phyloP scores from a whole-genome alignment of 2,113 vertebrate species.

The Alethe diademata region DNA sequence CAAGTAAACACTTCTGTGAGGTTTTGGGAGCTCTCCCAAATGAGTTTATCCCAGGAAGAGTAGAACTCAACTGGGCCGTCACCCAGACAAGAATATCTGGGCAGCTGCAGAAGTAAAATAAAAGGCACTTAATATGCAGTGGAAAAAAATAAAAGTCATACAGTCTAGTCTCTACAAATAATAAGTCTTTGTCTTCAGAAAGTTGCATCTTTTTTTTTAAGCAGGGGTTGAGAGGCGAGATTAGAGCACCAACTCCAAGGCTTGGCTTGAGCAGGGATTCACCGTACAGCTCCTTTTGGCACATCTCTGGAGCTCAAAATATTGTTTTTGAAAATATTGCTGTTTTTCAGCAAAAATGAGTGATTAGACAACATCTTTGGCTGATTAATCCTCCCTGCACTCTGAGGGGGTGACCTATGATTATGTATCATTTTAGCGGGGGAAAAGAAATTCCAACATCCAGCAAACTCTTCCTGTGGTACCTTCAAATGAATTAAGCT shows the following conservation, averaged over 20 bases:
- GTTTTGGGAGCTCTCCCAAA: background rate
- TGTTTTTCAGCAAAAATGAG: constrained; percentile 31
- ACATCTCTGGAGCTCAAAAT: constrained; percentile 47
- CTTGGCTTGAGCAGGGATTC: constrained; percentile 7
- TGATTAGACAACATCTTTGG: constrained; percentile 59
- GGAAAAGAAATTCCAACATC: background rate
- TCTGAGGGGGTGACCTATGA: constrained; percentile 29
- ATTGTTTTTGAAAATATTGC: constrained; percentile 43
- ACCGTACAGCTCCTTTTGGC: background rate
- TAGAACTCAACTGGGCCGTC: background rate
- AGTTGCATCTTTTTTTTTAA: background rate
- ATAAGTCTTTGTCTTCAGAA: constrained; percentile 20
- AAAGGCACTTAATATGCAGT: background rate
- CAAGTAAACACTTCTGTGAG: background rate
- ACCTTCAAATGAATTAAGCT: constrained; percentile 21
- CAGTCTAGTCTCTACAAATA: constrained; percentile 19
- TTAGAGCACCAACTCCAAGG: constrained; percentile 25
- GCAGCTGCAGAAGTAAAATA: constrained; percentile 1
- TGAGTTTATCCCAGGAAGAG: background rate
- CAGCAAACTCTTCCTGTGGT: constrained; percentile 2
- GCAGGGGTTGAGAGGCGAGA: background rate
- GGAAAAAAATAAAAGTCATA: background rate
- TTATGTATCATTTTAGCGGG: constrained; percentile 14
- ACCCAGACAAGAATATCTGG: background rate
- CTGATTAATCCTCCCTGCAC: constrained; percentile 47